Base-by-base conservation (phyloP, 2,113 vertebrate genomes). In the Spilogale gracilis region DNA sequence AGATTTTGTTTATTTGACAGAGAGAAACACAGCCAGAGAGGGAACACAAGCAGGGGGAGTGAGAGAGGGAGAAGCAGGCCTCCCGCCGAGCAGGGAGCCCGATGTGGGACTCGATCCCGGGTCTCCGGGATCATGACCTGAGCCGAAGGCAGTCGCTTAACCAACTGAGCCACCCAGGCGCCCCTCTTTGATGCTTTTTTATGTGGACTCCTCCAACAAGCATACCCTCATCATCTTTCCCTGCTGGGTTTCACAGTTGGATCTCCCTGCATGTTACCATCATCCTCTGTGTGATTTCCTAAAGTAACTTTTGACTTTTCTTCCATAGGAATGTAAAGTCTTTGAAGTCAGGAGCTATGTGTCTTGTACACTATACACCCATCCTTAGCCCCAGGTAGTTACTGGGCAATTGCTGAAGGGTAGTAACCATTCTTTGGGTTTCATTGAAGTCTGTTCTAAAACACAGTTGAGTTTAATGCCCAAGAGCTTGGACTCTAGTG, bases 271-370 rank as follows among this genome's bases (percentile, higher is more conserved):
- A 52, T 16, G 17, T 48, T 54, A 27, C 2, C 27, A 20, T 86
- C 32, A 63, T 56, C 9, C 13, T 91, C 82, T 80, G 13, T 58
- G 11, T 6, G 10, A 63, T 25, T 30, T 84, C 23, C 65, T 95
- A 60, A 32, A 76, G n/a, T n/a, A 56, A 71, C n/a, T 52, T 17
- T 69, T 88, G 67, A 38, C 45, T 96, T 98, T 69, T 97, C 65
- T 97, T 96, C 2, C 23, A 14, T 3, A 45, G 8, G 32, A 94
- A 71, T 32, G 23, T 14, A 43, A 45, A 0, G 1, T 25, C 43
- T 90, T 45, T 80, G 45, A 43, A 18, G 6, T 54, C 16, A 89
- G 52, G 52, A 8, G 6, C 13, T 79, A 1, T 58, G 17, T 56
- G 9, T 45, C 43, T 80, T 91, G 1, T 20, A 76, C 25, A 54